Base-by-base conservation (phyloP, 2,797 vertebrate species). In the Falco naumanni region DNA sequence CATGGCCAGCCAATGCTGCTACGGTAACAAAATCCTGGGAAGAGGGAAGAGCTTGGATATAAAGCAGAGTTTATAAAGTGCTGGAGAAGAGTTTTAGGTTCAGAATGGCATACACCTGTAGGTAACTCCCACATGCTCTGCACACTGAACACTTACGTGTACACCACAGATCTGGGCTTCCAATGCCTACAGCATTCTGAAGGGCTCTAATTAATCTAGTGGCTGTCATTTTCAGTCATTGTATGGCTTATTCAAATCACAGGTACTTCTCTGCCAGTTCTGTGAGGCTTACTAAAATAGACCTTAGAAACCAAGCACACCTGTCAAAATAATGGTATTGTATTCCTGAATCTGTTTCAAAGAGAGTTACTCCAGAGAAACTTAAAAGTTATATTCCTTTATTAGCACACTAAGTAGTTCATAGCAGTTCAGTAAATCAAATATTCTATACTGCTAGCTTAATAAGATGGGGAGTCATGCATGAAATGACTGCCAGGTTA, bases 401-500 rank as follows among this genome's bases (percentile, higher is more conserved):
- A 97, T 97, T 97, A 97, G 95, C 97, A 96, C 97, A 91, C 95
- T 97, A 97, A 97, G 97, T 97, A 97, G 97, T 97, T 97, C 97
- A 94, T 96, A 96, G 96, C 94, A 96, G 97, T 98, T 98, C 97
- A 97, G 98, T 98, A 98, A 98, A 98, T 98, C 98, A 98, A 98
- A 98, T 98, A 98, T 98, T 98, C 98, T 97, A 98, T 98, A 98
- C 97, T 97, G 98, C 97, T 98, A 97, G 96, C 97, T 98, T 98
- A 98, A 98, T 98, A 98, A 98, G 97, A 97, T 97, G 98, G 97
- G 97, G 97, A 98, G 91, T 97, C 98, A 98, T 97, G 98, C 98
- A 97, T 98, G 96, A 98, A 98, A 98, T 98, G 97, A 98, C 97
- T 98, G 98, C 97, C 97, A 98, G 98, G 98, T 98, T 98, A 98